phyloP scores from a whole-genome alignment of 2,888 invertebrate species.

The Lordiphosa fenestrarum region DNA sequence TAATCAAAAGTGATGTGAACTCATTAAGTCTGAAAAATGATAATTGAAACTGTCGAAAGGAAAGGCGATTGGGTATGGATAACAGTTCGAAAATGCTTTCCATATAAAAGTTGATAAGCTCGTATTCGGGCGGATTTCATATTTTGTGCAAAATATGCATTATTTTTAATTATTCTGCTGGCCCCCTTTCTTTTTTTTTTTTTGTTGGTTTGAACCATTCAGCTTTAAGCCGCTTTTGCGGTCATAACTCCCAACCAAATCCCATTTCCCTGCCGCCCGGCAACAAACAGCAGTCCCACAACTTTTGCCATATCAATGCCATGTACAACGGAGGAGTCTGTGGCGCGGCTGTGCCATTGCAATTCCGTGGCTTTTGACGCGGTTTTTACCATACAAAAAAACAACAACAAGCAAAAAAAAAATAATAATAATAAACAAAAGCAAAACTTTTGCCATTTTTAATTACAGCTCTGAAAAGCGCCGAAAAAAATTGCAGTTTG shows the following conservation, averaged over 20 bases:
- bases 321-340: constrained; percentile 25
- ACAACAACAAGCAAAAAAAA: neutral
- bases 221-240: constrained; percentile 35
- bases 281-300: constrained; percentile 35
- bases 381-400: constrained; percentile 43
- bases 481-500: constrained; percentile 65
- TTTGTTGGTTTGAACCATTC: no score
- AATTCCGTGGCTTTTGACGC: constrained; percentile 72
- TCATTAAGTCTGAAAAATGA: neutral
- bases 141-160: no score
- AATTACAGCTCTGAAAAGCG: constrained; percentile 71
- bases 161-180: no score
- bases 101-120: no score
- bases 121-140: neutral
- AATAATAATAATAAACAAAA: constrained; percentile 25
- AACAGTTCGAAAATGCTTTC: no score
- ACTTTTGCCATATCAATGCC: constrained; percentile 62
- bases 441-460: constrained; percentile 63
- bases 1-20: constrained; percentile 4
- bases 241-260: constrained; percentile 24
- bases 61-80: no score
- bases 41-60: constrained; percentile 50
- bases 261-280: neutral
- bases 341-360: constrained; percentile 44
- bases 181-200: no score